phyloP scores from a whole-genome alignment of 2,113 vertebrate species.

The Archocentrus centrarchus region DNA sequence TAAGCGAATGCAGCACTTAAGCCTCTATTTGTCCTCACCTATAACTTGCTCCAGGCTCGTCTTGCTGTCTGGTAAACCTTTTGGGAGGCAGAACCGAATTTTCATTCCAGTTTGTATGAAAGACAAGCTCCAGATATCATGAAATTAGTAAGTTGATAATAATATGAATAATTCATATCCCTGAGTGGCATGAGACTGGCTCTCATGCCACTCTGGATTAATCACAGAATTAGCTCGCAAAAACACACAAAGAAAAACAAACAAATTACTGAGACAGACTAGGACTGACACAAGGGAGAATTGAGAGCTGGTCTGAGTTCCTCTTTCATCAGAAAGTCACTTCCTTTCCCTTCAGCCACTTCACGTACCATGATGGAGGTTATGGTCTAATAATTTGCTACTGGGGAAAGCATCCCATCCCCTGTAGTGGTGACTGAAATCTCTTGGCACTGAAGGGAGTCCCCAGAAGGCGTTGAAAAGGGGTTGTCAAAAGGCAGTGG shows the following conservation, averaged over 20 bases:
- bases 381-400: constrained; percentile 61
- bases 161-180: constrained; percentile 60
- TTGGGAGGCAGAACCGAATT: constrained; percentile 34
- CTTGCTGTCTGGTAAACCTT: constrained; percentile 32
- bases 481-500: constrained; percentile 33
- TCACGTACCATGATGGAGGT: constrained; percentile 56
- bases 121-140: constrained; percentile 31
- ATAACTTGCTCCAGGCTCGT: constrained; percentile 20
- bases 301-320: constrained; percentile 24
- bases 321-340: constrained; percentile 55
- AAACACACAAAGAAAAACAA: constrained; percentile 49
- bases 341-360: constrained; percentile 38
- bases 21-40: constrained; percentile 30
- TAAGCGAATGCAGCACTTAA: constrained; percentile 27
- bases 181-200: constrained; percentile 28
- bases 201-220: constrained; percentile 51
- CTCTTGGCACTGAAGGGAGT: constrained; percentile 36
- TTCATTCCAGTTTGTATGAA: constrained; percentile 27
- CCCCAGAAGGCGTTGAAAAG: constrained; percentile 44
- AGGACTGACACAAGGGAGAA: constrained; percentile 29
- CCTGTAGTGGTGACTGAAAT: constrained; percentile 54
- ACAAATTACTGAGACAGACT: constrained; percentile 37
- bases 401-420: constrained; percentile 40
- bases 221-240: constrained; percentile 43
- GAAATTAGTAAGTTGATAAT: constrained; percentile 47